phyloP scores from a whole-genome alignment of 2,797 vertebrate genomes.

The Neopelma chrysocephalum region DNA sequence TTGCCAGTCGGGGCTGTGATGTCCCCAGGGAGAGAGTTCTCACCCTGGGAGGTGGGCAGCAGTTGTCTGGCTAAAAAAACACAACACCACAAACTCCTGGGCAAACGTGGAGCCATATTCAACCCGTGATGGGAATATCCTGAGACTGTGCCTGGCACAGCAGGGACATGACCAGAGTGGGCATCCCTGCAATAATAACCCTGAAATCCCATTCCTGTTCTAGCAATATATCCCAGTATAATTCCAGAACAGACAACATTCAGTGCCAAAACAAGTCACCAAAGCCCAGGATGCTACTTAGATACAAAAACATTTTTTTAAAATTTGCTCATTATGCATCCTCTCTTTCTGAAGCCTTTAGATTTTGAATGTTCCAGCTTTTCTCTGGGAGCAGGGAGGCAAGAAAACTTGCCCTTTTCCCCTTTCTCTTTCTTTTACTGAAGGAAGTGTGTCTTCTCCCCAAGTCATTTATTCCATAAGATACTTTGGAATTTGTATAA shows the following conservation, averaged over 20 bases:
- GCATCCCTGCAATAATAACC: neutral
- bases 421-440: neutral
- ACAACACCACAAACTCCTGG: neutral
- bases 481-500: neutral
- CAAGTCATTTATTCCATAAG: neutral
- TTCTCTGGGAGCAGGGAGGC: neutral
- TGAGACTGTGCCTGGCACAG: neutral
- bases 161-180: accelerated
- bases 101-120: accelerated
- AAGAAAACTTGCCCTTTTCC: neutral
- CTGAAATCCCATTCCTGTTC: neutral
- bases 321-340: neutral
- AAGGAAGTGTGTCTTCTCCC: neutral
- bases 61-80: neutral
- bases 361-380: neutral
- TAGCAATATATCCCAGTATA: neutral
- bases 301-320: accelerated
- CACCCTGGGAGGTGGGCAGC: neutral
- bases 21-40: neutral
- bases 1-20: accelerated
- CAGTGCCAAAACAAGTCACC: neutral
- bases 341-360: neutral
- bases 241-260: neutral
- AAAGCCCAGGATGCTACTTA: neutral
- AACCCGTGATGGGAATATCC: neutral